phyloP scores from a whole-genome alignment of 2,797 vertebrate species.

The Typhlichthys subterraneus region DNA sequence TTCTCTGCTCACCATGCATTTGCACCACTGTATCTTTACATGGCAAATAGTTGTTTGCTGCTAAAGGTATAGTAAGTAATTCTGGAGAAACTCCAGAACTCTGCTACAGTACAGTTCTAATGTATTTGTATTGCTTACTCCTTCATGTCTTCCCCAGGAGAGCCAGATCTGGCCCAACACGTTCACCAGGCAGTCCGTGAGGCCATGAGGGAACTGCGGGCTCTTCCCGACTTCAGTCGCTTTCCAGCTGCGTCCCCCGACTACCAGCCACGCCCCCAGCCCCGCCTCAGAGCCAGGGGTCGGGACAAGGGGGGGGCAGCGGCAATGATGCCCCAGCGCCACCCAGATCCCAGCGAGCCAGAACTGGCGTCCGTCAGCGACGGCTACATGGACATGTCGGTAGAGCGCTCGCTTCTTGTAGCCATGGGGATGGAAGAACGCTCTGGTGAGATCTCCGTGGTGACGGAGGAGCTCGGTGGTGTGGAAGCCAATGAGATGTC shows the following conservation, averaged over 20 bases:
- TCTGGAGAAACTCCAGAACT: too few species aligned
- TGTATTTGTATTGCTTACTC: neutral
- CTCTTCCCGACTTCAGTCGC: constrained; percentile 60
- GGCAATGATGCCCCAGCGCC: neutral
- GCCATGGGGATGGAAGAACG: neutral
- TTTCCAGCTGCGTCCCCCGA: constrained; percentile 42
- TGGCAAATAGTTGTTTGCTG: too few species aligned
- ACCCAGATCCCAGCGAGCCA: neutral
- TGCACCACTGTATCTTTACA: too few species aligned
- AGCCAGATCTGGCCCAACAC: constrained; percentile 45
- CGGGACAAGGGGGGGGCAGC: constrained; percentile 36
- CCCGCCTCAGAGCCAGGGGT: constrained; percentile 42
- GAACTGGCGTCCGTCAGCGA: neutral
- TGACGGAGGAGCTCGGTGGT: neutral
- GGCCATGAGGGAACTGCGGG: constrained; percentile 29
- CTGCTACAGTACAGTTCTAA: too few species aligned
- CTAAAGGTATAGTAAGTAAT: too few species aligned
- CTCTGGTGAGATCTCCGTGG: neutral
- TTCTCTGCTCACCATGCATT: too few species aligned
- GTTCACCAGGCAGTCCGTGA: constrained; percentile 63
- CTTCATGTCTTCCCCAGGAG: constrained; percentile 23
- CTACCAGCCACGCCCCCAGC: constrained; percentile 20
- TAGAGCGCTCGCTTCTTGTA: neutral
- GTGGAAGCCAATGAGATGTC: constrained; percentile 1
- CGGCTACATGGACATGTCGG: constrained; percentile 44